These are phyloP conservation scores for Montipora cactus DNA, from an alignment of 64 coral and sea anemone species.

Conservation along the genomic window DNA sequence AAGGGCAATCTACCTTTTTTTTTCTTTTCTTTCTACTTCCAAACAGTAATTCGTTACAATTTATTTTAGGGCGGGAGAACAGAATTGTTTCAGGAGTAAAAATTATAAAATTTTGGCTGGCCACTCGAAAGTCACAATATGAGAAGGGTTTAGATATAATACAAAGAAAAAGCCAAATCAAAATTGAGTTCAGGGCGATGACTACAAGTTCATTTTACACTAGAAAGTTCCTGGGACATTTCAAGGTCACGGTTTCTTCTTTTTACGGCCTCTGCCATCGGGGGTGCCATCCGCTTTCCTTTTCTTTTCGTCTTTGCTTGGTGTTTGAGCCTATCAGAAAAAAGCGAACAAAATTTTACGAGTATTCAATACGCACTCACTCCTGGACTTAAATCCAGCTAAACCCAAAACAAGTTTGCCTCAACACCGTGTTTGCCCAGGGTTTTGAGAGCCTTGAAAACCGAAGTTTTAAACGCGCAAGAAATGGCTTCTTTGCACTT, in stretches of 20 bases:
- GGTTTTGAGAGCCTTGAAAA: too few species aligned
- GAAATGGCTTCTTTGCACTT: too few species aligned
- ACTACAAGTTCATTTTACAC: conserved; percentile 5
- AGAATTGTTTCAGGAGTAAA: background rate
- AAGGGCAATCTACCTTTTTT: rapidly evolving
- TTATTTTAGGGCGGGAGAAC: too few species aligned
- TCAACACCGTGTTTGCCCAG: too few species aligned
- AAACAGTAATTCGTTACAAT: too few species aligned
- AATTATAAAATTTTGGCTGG: background rate
- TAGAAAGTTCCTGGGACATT: background rate
- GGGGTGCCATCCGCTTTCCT: conserved; percentile 97
- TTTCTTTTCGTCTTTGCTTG: conserved; percentile 77
- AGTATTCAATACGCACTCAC: background rate
- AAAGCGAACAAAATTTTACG: background rate
- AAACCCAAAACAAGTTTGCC: too few species aligned
- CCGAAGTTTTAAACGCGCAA: too few species aligned
- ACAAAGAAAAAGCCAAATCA: background rate
- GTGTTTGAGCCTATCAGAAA: conserved; percentile 11
- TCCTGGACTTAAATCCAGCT: too few species aligned
- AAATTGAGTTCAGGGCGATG: background rate
- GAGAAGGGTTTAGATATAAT: background rate
- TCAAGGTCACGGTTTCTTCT: conserved; percentile 79
- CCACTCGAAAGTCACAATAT: too few species aligned
- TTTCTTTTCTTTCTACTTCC: too few species aligned
- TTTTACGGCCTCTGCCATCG: conserved; percentile 92